Evolutionary conservation across 2,888 invertebrate species (phyloP).

Genomic region (Clivina fossor): DNA sequence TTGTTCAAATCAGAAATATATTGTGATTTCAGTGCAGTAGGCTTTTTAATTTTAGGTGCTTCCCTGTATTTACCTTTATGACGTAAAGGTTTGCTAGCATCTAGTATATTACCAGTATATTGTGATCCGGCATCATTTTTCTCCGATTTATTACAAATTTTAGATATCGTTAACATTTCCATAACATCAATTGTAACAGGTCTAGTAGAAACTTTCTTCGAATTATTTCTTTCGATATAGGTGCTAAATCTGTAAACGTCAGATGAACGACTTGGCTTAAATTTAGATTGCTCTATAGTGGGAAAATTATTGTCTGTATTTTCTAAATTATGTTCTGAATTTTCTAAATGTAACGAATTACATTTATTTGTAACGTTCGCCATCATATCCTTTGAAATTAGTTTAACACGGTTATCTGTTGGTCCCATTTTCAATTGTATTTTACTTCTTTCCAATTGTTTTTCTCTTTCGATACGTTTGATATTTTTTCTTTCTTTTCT

Average conservation of each 20-base stretch:
- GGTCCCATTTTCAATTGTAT: constrained; percentile 34
- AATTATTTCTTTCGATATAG: neutral
- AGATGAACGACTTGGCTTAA: neutral
- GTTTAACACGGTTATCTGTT: constrained; percentile 34
- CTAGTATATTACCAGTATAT: constrained; percentile 40
- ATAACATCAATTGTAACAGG: constrained; percentile 19
- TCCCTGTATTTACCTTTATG: constrained; percentile 42
- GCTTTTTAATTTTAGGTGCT: constrained; percentile 38
- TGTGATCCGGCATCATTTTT: no score
- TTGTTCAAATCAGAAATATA: constrained; percentile 29
- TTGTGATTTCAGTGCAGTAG: constrained; percentile 40
- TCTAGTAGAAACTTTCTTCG: neutral
- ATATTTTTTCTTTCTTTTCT: constrained; percentile 40
- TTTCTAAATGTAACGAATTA: constrained; percentile 1
- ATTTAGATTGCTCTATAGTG: neutral
- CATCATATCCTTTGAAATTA: constrained; percentile 39
- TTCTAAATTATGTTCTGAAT: constrained; percentile 3
- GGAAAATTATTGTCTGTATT: constrained; percentile 21
- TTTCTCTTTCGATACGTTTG: constrained; percentile 38
- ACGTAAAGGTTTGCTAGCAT: constrained; percentile 42
- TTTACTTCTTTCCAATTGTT: constrained; percentile 33
- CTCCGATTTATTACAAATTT: constrained; percentile 12
- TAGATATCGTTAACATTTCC: constrained; percentile 18
- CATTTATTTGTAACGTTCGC: constrained; percentile 18
- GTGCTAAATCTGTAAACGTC: neutral